Conservation (phyloP, 2,113 vertebrate species). For the Epinephelus lanceolatus region DNA sequence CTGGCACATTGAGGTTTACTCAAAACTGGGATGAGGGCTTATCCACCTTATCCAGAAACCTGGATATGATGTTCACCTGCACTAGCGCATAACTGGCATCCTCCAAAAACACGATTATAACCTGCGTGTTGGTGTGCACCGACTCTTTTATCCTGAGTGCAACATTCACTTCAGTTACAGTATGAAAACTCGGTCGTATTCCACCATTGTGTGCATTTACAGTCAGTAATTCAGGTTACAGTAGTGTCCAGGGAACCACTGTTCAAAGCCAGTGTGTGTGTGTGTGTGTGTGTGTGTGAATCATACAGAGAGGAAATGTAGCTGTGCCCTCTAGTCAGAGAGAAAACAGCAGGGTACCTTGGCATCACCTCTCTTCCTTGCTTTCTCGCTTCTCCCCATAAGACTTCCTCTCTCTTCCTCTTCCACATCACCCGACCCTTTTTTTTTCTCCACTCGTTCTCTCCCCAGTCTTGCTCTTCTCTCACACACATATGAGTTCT, state of each 20-base stretch:
- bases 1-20: neutral
- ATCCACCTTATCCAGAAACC: neutral
- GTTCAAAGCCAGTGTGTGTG: constrained; percentile 23
- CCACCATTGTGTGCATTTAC: constrained; percentile 15
- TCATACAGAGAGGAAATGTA: constrained; percentile 40
- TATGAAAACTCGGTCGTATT: neutral
- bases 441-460: neutral
- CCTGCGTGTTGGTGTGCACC: neutral
- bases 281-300: constrained; percentile 16
- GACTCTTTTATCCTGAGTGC: neutral
- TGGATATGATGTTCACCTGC: neutral
- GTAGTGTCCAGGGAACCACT: constrained; percentile 13
- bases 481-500: constrained; percentile 8
- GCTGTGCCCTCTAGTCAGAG: constrained; percentile 55
- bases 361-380: constrained; percentile 50
- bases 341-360: constrained; percentile 64
- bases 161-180: constrained; percentile 14
- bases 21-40: neutral
- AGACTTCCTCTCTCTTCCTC: constrained; percentile 52
- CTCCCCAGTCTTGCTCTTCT: neutral
- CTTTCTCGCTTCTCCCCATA: constrained; percentile 28
- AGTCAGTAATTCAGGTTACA: constrained; percentile 39
- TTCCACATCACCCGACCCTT: constrained; percentile 27
- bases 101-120: neutral
- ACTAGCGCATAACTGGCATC: neutral